Conservation (phyloP, 1,140 invertebrate species). For the Drosophila orena region DNA sequence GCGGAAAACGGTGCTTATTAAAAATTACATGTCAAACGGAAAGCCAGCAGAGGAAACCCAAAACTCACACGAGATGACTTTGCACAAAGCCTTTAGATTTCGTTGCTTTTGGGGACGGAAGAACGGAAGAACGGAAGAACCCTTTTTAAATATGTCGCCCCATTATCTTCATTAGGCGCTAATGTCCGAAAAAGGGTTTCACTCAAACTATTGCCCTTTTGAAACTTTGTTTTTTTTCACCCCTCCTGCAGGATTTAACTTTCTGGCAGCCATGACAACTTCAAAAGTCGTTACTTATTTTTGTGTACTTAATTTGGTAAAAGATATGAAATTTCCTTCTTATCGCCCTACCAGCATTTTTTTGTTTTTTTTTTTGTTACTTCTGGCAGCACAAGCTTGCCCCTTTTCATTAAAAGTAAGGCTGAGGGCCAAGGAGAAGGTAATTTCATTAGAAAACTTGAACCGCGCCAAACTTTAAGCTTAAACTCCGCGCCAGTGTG, state of each 20-base stretch:
- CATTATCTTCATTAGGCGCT: slow-evolving; percentile 83
- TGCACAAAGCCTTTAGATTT: slow-evolving; percentile 41
- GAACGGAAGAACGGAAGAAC: slow-evolving; percentile 27
- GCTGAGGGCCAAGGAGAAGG: slow-evolving; percentile 63
- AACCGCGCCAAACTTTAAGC: slow-evolving; percentile 84
- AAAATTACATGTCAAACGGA: slow-evolving; percentile 79
- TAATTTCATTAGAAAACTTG: slow-evolving; percentile 85
- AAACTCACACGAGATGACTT: slow-evolving; percentile 52
- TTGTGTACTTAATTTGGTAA: slow-evolving; percentile 78
- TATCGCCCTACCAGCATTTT: slow-evolving; percentile 53
- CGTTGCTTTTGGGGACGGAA: slow-evolving; percentile 1
- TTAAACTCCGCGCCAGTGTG: slow-evolving; percentile 50
- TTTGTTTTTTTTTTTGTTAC: slow-evolving; percentile 4
- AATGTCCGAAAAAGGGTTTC: slow-evolving; percentile 57
- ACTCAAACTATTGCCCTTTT: slow-evolving; percentile 38
- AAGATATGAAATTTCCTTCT: slow-evolving; percentile 73
- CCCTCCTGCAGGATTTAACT: slow-evolving; percentile 33
- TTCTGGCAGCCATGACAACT: slow-evolving; percentile 69
- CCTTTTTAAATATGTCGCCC: slow-evolving; percentile 68
- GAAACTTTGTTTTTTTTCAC: slow-evolving; percentile 41
- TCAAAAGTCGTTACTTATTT: slow-evolving; percentile 84
- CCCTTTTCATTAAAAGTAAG: slow-evolving; percentile 71
- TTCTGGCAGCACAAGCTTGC: slow-evolving; percentile 46
- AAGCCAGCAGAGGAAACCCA: slow-evolving; percentile 43
- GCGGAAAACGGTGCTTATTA: slow-evolving; percentile 72